Evolutionary conservation across 1,140 invertebrate species (phyloP), one percentile per base, ranked within the genome.

Genomic region (Lordiphosa collinella): DNA sequence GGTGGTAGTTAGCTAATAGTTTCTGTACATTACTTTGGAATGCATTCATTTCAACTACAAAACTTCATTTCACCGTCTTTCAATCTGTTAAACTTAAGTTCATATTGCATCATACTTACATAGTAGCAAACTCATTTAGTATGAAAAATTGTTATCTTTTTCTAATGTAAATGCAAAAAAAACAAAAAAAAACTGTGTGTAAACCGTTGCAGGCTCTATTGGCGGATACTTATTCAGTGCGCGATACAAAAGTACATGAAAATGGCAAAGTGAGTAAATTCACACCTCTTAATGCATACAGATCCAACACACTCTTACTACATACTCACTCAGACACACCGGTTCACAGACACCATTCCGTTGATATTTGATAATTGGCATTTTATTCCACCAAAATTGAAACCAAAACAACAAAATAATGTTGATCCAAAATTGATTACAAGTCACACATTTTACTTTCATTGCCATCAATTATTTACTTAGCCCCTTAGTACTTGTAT

Each of bases 171-270:
- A 80, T 68, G 58, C 58, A 61, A 72, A 70, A 43, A 18, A 65
- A 47, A 35, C n/a, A 55, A 36, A 16, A 43, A 47, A 4, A 46
- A 69, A 51, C 56, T 63, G 49, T 57, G 49, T 61, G 49, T 54
- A 67, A 79, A 69, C 67, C 44, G 73, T 88, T 89, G 59, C 75
- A 88, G 87, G 86, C 86, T 70, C 86, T 90, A 89, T 86, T 89
- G 74, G 78, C 91, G 63, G 92, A 92, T 66, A 92, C 92, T 55
- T 92, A 92, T 79, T 91, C 90, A 49, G 84, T 89, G 55, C 87
- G 92, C 82, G 94, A 95, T 73, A 95, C 94, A 35, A 92, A 95
- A 78, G 94, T 96, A 51, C 94, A 95, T 90, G 94, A 95, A 89
- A 96, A 96, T 89, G 95, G 95, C 46, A 95, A 94, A 91, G 94